A percentile compares a stretch with the other conserved stretches of the same genome.
phyloP scores from a whole-genome alignment of 2,888 invertebrate genomes.

The Baronia brevicornis region DNA sequence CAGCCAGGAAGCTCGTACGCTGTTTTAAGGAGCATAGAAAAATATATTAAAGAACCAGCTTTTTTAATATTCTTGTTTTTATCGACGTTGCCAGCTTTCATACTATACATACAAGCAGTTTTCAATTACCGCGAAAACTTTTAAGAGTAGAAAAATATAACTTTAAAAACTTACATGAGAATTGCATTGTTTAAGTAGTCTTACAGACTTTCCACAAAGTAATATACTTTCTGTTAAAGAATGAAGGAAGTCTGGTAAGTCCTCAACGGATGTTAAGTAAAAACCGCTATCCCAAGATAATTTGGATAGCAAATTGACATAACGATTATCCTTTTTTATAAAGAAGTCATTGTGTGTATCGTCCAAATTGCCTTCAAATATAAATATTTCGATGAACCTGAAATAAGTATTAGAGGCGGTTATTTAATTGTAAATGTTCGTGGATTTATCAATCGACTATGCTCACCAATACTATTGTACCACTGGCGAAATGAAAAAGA shows the following conservation, averaged over 20 bases:
- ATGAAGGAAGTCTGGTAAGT: slow-evolving; percentile 81
- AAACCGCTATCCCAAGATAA: slow-evolving; percentile 82
- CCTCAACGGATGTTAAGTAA: slow-evolving; percentile 60
- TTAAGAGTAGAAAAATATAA: neutral
- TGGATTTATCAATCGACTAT: too few species aligned
- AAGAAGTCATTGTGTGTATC: slow-evolving; percentile 91
- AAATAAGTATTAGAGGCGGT: too few species aligned
- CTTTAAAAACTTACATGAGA: slow-evolving; percentile 75
- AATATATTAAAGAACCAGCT: slow-evolving; percentile 7
- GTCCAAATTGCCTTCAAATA: slow-evolving; percentile 88
- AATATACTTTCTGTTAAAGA: slow-evolving; percentile 79
- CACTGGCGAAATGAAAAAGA: too few species aligned
- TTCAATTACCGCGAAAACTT: too few species aligned
- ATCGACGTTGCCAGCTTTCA: too few species aligned
- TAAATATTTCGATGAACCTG: slow-evolving; percentile 87
- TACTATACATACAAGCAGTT: too few species aligned
- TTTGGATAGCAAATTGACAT: slow-evolving; percentile 77
- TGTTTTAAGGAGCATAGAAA: too few species aligned
- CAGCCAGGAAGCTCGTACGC: too few species aligned
- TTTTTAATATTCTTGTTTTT: too few species aligned
- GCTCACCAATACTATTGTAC: too few species aligned
- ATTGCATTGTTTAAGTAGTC: slow-evolving; percentile 81
- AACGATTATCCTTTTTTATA: slow-evolving; percentile 81
- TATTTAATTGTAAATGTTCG: too few species aligned
- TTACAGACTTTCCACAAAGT: slow-evolving; percentile 84